A percentile compares a stretch with the other conserved stretches of the same genome.
Conservation (phyloP, 64 coral and sea anemone genomes). For the Trachythela sp. region DNA sequence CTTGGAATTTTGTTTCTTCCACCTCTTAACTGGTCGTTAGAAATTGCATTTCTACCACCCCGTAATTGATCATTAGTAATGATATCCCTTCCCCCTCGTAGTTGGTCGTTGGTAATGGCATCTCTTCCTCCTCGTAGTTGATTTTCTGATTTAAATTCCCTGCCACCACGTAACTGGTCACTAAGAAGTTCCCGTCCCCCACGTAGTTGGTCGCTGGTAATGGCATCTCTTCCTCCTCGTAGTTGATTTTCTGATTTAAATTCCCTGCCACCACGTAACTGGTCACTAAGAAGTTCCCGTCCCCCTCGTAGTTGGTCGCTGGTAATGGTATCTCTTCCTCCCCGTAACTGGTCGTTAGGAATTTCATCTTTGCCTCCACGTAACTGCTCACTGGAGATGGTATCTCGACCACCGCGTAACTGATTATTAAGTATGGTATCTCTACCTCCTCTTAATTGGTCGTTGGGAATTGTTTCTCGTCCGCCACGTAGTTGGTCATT, state of each 20-base stretch:
- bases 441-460: neutral
- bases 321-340: neutral
- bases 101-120: neutral
- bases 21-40: neutral
- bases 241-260: neutral
- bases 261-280: neutral
- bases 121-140: constrained; percentile 6
- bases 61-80: neutral
- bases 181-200: neutral
- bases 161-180: neutral
- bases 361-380: neutral
- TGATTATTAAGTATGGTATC: neutral
- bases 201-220: neutral
- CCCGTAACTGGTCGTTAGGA: neutral
- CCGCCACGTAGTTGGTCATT: neutral
- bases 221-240: neutral
- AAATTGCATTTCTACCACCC: neutral
- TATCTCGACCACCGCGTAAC: neutral
- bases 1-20: neutral
- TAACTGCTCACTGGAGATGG: neutral
- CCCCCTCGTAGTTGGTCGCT: neutral
- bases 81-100: neutral
- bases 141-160: neutral
- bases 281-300: neutral
- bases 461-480: neutral